These are phyloP conservation scores for Anniella stebbinsi DNA, from an alignment of 2,797 vertebrate genomes.

Conservation along the genomic window DNA sequence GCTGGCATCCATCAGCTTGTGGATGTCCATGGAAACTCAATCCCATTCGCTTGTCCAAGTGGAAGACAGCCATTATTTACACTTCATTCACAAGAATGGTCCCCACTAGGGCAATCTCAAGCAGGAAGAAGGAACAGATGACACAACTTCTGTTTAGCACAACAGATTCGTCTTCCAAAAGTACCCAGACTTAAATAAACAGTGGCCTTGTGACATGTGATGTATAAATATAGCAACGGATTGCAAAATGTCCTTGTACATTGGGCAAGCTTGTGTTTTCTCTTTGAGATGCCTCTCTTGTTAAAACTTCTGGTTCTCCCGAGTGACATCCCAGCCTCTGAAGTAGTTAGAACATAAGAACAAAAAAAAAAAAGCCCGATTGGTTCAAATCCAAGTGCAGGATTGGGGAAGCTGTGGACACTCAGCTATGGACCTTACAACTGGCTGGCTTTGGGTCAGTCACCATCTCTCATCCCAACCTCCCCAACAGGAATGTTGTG, in stretches of 20 bases:
- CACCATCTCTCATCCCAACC: too few relatives aligned
- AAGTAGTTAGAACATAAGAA: background rate
- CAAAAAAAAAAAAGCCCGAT: background rate
- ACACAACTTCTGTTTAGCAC: constrained; percentile 25
- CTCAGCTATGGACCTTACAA: background rate
- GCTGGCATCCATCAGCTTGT: background rate
- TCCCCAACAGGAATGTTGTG: too few relatives aligned
- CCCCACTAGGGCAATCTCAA: constrained; percentile 1
- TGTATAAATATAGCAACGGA: constrained; percentile 3
- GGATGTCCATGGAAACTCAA: constrained; percentile 31
- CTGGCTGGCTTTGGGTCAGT: too few relatives aligned
- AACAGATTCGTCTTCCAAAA: constrained; percentile 9
- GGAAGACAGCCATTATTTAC: constrained; percentile 29
- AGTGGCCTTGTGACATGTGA: background rate
- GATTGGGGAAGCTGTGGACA: background rate
- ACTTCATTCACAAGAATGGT: constrained; percentile 10
- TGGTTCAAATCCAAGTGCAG: background rate
- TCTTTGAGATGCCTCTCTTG: background rate
- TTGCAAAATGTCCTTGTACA: constrained; percentile 17
- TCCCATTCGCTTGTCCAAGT: background rate
- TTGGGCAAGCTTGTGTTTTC: background rate
- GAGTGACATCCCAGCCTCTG: background rate
- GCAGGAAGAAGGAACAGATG: background rate
- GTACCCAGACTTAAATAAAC: constrained; percentile 27
- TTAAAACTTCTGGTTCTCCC: background rate